Evolutionary conservation across 2,888 invertebrate species (phyloP).

Genomic region (Agriopis aurantiaria): DNA sequence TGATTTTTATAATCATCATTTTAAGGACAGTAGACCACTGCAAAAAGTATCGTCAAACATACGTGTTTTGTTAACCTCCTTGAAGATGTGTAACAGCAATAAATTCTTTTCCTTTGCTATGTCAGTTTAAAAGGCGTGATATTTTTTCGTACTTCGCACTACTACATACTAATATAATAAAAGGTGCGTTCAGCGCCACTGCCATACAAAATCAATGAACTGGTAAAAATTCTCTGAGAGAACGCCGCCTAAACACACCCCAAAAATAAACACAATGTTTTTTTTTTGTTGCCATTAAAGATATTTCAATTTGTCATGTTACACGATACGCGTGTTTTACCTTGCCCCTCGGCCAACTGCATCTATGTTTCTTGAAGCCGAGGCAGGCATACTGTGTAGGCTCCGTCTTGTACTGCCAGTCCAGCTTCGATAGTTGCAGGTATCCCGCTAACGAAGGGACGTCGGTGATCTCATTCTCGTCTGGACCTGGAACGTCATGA

Average conservation of each 20-base stretch:
- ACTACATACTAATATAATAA: neutral
- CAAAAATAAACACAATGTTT: no score
- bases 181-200: neutral
- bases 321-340: slow-evolving; percentile 48
- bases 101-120: neutral
- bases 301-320: no score
- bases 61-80: neutral
- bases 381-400: slow-evolving; percentile 93
- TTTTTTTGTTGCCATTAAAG: no score
- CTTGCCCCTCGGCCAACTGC: slow-evolving; percentile 96
- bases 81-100: neutral
- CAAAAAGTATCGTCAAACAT: neutral
- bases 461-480: slow-evolving; percentile 95
- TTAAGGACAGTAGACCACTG: neutral
- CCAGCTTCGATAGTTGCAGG: slow-evolving; percentile 93
- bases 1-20: neutral
- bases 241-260: no score
- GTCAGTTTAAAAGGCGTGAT: neutral
- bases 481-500: slow-evolving; percentile 87
- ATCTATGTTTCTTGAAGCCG: slow-evolving; percentile 92
- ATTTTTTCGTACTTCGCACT: neutral
- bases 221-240: neutral
- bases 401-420: slow-evolving; percentile 96
- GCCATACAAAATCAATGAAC: neutral
- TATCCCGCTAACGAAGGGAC: slow-evolving; percentile 95